A percentile compares a stretch with the other conserved stretches of the same genome.
phyloP scores from a whole-genome alignment of 2,113 vertebrate genomes.

The Myotis brandtii region DNA sequence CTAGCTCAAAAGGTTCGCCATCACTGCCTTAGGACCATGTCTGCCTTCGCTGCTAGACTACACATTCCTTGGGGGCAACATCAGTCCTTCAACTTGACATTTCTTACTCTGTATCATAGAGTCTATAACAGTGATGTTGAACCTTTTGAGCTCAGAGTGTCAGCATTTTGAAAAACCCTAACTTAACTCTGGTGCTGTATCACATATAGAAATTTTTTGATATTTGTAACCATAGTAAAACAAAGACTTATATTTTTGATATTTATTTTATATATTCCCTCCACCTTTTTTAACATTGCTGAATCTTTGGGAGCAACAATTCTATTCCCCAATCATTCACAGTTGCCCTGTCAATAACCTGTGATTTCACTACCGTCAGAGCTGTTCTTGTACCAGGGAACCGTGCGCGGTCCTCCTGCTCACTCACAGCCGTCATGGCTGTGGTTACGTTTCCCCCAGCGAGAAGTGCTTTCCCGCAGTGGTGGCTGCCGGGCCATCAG shows the following conservation, averaged over 20 bases:
- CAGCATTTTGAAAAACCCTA: too few relatives aligned
- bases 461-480: neutral
- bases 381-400: neutral
- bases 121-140: too few relatives aligned
- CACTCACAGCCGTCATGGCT: neutral
- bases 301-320: neutral
- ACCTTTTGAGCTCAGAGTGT: too few relatives aligned
- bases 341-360: neutral
- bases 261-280: too few relatives aligned
- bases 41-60: neutral
- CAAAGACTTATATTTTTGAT: too few relatives aligned
- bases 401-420: neutral
- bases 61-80: neutral
- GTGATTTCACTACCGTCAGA: neutral
- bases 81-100: neutral
- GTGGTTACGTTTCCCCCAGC: fast-evolving
- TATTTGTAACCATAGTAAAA: too few relatives aligned
- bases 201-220: too few relatives aligned
- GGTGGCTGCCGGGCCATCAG: neutral
- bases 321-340: neutral
- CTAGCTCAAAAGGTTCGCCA: too few relatives aligned
- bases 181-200: too few relatives aligned
- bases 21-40: too few relatives aligned
- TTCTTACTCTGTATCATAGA: neutral
- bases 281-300: too few relatives aligned